Percentiles rank a stretch among this genome's conserved stretches.
phyloP scores from a whole-genome alignment of 2,888 invertebrate species.

The Troglohyphantes excavatus region DNA sequence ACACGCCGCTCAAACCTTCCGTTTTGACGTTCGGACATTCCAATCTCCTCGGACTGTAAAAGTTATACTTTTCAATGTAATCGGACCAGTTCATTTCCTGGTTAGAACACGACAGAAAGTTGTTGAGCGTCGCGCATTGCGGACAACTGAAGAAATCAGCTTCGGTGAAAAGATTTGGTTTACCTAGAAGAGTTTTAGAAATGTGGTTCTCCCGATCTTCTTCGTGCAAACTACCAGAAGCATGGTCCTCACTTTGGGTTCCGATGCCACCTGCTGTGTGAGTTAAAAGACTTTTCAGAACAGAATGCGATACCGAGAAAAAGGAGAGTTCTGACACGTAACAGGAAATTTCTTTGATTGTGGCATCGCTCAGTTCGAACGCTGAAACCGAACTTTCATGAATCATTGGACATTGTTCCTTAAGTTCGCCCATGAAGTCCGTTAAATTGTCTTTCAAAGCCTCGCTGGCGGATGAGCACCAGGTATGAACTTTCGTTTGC shows the following conservation, averaged over 20 bases:
- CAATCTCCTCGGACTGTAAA: constrained; percentile 20
- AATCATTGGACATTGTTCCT: constrained; percentile 58
- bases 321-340: constrained; percentile 32
- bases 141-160: constrained; percentile 36
- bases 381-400: constrained; percentile 43
- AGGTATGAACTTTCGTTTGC: constrained; percentile 2
- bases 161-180: neutral
- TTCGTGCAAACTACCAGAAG: neutral
- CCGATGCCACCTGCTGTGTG: neutral
- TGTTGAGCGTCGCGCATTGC: constrained; percentile 42
- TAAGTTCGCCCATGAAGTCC: constrained; percentile 46
- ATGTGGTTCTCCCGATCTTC: neutral
- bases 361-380: constrained; percentile 14
- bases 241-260: neutral
- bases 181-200: neutral
- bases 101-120: neutral
- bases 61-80: constrained; percentile 40
- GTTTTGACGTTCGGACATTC: neutral
- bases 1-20: neutral
- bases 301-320: constrained; percentile 11
- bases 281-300: constrained; percentile 21
- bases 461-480: constrained; percentile 3
- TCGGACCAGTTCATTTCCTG: constrained; percentile 31
- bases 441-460: constrained; percentile 26
- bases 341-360: constrained; percentile 22